phyloP scores from a whole-genome alignment of 2,113 vertebrate species.

The Larimichthys crocea region DNA sequence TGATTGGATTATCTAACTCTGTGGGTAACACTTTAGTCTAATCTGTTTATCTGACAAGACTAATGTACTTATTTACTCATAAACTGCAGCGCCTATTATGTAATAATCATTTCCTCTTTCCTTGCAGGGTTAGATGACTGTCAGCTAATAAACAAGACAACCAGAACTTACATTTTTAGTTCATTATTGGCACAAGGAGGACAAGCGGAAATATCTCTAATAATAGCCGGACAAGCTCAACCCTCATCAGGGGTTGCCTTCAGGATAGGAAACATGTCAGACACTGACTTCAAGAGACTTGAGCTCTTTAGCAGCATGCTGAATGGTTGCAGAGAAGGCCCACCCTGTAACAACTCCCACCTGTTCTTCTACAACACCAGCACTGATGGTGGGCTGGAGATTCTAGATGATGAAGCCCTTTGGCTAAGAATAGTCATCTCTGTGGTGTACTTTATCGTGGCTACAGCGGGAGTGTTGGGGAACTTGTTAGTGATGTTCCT shows the following conservation, averaged over 20 bases:
- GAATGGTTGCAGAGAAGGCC: constrained; percentile 35
- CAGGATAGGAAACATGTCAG: constrained; percentile 57
- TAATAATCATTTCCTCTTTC: constrained; percentile 76
- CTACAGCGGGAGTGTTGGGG: constrained; percentile 77
- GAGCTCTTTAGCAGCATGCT: constrained; percentile 55
- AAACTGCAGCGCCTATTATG: constrained; percentile 64
- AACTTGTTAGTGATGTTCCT: constrained; percentile 83
- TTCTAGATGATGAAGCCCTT: constrained; percentile 59
- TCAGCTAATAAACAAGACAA: constrained; percentile 52
- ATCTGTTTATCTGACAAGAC: constrained; percentile 74
- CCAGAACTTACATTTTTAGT: constrained; percentile 48
- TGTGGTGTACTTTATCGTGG: constrained; percentile 80
- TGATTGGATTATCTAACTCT: constrained; percentile 54
- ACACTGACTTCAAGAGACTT: constrained; percentile 54
- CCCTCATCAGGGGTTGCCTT: neutral
- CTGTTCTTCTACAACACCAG: constrained; percentile 53
- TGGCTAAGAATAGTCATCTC: constrained; percentile 74
- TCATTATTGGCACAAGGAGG: constrained; percentile 6
- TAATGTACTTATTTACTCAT: constrained; percentile 73
- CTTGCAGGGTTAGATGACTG: constrained; percentile 67
- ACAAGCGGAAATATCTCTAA: constrained; percentile 18
- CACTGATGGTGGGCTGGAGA: constrained; percentile 31
- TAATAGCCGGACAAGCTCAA: neutral
- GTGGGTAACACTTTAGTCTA: constrained; percentile 68
- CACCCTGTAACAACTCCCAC: constrained; percentile 63